phyloP scores from a whole-genome alignment of 2,113 vertebrate genomes.

The Toxotes jaculatrix region DNA sequence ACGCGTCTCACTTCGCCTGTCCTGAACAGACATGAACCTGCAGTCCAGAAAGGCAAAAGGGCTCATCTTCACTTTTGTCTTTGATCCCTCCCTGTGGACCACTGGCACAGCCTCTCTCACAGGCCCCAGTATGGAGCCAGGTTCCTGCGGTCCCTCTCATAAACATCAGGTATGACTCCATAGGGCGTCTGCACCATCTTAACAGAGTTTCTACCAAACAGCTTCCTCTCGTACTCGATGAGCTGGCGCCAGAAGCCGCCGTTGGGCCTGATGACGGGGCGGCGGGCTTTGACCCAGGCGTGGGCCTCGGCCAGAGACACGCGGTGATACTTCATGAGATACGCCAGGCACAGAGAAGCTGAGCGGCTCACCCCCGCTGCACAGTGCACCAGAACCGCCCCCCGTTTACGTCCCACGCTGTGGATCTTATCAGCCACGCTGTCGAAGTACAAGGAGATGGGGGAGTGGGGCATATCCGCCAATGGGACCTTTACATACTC shows the following conservation, averaged over 20 bases:
- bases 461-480: constrained; percentile 95
- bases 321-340: constrained; percentile 98
- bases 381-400: constrained; percentile 94
- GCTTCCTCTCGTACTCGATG: constrained; percentile 96
- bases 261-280: constrained; percentile 95
- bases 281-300: constrained; percentile 95
- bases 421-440: constrained; percentile 96
- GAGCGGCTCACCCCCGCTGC: constrained; percentile 96
- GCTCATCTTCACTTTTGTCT: constrained; percentile 40
- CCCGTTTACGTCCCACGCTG: constrained; percentile 94
- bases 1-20: constrained; percentile 47
- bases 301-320: constrained; percentile 94
- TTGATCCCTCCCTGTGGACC: constrained; percentile 18
- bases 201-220: constrained; percentile 94
- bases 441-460: constrained; percentile 97
- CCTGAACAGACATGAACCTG: constrained; percentile 43
- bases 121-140: constrained; percentile 96
- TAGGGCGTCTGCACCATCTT: constrained; percentile 98
- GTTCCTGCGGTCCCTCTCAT: constrained; percentile 92
- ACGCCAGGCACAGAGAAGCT: constrained; percentile 95
- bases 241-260: constrained; percentile 98
- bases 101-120: constrained; percentile 68
- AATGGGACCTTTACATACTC: constrained; percentile 97
- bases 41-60: constrained; percentile 46
- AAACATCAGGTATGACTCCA: constrained; percentile 94